Base-by-base conservation (phyloP, 1,140 invertebrate genomes). In the Drosophila repletoides region DNA sequence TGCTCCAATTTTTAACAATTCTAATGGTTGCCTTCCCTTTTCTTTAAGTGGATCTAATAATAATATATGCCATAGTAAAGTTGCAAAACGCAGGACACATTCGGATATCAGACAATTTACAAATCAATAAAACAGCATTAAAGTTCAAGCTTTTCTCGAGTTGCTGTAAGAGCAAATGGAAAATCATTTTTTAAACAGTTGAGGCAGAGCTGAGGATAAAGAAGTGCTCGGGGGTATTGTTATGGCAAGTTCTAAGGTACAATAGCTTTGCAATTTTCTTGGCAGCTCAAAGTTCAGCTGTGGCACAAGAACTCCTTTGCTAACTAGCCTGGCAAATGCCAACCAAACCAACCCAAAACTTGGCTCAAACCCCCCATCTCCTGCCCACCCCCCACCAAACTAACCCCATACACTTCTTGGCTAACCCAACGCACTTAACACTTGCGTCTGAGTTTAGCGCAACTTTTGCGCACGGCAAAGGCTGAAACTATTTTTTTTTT, bases 391-490 rank as follows among this genome's bases (percentile, higher is more conserved):
- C 1, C 10, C 6, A 1, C 12, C 6, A 12, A 15, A 14, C 49
- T 53, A 6, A 15, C 22, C 14, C 34, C 26, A 36, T 22, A 28
- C 24, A 43, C 45, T 65, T 53, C 53, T 75, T 53, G 77, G 80
- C 74, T 75, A 84, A 84, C 71, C 79, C 79, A 84, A 83, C 79
- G 79, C 79, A 83, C 79, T 83, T 83, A 83, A 83, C 79, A 83
- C 79, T 83, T 84, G 79, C 70, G 74, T 70, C 74, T 69, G 74
- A 83, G 80, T 84, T 84, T 84, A 79, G 80, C 70, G 73, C 76
- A 83, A 83, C 74, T 83, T 83, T 83, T 79, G 74, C 53, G 66
- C 79, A 59, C 60, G 52, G 69, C 58, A 46, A 51, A 61, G 64
- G 58, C 43, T 63, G 56, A 56, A 69, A 58, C 60, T 64, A 61